Evolutionary conservation across 2,113 vertebrate genomes (phyloP), one percentile per base, ranked within the genome.

Genomic region (Azemiops feae): DNA sequence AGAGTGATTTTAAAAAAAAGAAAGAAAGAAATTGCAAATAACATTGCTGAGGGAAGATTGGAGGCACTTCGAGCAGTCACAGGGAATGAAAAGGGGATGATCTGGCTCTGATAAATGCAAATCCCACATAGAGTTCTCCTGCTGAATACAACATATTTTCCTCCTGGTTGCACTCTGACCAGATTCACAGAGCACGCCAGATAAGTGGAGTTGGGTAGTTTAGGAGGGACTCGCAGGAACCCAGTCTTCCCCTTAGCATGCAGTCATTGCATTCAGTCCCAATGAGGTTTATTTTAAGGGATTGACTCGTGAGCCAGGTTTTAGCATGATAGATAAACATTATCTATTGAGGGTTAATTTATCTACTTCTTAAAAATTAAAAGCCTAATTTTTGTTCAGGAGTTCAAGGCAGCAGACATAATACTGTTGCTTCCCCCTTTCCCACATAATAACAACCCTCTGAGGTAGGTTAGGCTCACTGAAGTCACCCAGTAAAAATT

Each of bases 11-110:
- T 6, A 53, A 64, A 58, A 50, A 27, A 85, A 60, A 60, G 47
- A 50, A 50, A 50, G 47, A 3, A 16, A 55, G 34, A 47, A 92
- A 55, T 94, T 88, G 92, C 94, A 96, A 96, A 97, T 94, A 97
- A 94, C 94, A 22, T 27, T 93, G 69, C 22, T 2, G 74, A 45
- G 23, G 43, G 89, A 87, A 23, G 30, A 55, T 45, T 12, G 90
- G 52, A 85, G 39, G 5, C 53, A 47, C 1, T 47, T 55, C 30
- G 47, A 30, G 54, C 23, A 60, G 43, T 34, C 74, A 81, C 74
- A 23, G 43, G 20, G 57, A n/a, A 27, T 23, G 20, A 43, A 55
- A 54, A 52, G n/a, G 34, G 14, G 27, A 53, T 7, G 86, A 30
- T 88, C 47, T 88, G 39, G 25, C 9, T 14, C 50, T 25, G 85